phyloP scores from a whole-genome alignment of 2,113 vertebrate genomes.

The Ondatra zibethicus region DNA sequence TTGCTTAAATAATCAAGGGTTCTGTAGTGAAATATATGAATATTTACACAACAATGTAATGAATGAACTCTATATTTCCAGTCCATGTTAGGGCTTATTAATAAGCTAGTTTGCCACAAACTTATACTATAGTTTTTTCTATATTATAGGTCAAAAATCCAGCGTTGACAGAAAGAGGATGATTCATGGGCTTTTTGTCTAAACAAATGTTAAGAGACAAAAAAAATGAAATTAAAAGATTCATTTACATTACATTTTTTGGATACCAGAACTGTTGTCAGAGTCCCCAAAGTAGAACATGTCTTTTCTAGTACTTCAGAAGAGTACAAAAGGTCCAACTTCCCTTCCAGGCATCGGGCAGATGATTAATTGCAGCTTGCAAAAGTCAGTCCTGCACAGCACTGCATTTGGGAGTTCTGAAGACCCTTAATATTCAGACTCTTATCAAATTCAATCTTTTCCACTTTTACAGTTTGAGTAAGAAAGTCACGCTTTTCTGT shows the following conservation, averaged over 20 bases:
- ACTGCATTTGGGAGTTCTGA: constrained; percentile 27
- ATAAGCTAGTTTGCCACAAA: constrained; percentile 12
- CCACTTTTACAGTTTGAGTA: constrained; percentile 34
- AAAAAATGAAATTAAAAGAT: neutral
- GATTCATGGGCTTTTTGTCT: neutral
- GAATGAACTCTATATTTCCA: constrained; percentile 5
- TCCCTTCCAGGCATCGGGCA: neutral
- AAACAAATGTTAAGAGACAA: neutral
- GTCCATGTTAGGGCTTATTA: neutral
- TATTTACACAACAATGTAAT: neutral
- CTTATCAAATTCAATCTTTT: neutral
- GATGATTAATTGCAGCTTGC: constrained; percentile 41
- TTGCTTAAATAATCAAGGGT: neutral
- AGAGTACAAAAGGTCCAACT: constrained; percentile 35
- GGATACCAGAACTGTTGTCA: neutral
- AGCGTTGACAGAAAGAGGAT: neutral
- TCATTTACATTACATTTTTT: neutral
- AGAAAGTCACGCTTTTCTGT: constrained; percentile 2
- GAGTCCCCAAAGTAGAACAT: neutral
- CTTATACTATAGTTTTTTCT: neutral
- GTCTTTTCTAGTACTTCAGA: neutral
- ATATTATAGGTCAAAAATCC: neutral
- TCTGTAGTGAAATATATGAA: neutral
- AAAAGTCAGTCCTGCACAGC: neutral
- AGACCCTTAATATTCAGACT: constrained; percentile 52